A percentile compares a stretch with the other conserved stretches of the same genome.
Evolutionary conservation across 2,797 vertebrate species (phyloP).

Genomic region (Gallinago nigripennis): DNA sequence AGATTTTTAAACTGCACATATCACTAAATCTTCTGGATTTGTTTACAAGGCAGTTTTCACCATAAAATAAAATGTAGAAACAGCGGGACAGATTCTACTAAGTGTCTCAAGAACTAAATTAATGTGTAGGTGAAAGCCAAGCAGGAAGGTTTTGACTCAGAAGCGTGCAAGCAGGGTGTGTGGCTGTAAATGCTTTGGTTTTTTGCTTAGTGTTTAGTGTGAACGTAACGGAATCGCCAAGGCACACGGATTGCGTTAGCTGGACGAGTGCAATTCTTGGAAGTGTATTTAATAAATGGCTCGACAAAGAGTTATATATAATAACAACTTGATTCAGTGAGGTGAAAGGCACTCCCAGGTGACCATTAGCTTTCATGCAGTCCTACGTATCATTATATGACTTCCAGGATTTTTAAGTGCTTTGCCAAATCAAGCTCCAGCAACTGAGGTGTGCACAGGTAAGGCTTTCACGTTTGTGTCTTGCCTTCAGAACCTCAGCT

Average conservation of each 20-base stretch:
- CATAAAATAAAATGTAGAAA: neutral
- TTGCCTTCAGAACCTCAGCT: neutral
- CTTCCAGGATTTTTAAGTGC: neutral
- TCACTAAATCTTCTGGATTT: neutral
- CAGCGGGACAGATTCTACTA: neutral
- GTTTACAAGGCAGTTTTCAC: neutral
- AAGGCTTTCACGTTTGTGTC: neutral
- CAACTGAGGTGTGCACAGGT: neutral
- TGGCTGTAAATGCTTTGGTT: neutral
- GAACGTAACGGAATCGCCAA: neutral
- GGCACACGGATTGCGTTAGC: neutral
- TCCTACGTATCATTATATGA: neutral
- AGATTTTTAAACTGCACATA: neutral
- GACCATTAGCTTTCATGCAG: neutral
- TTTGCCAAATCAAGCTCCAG: neutral
- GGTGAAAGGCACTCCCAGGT: constrained; percentile 1
- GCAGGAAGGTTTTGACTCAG: neutral
- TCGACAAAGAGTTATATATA: neutral
- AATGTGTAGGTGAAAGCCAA: neutral
- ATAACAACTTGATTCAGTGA: neutral
- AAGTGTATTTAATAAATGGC: neutral
- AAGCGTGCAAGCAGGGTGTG: neutral
- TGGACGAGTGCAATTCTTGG: neutral
- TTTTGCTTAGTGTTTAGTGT: neutral
- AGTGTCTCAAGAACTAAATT: neutral